A percentile compares a stretch with the other conserved stretches of the same genome.
phyloP scores from a whole-genome alignment of 2,797 vertebrate genomes.

The Oreortyx pictus region DNA sequence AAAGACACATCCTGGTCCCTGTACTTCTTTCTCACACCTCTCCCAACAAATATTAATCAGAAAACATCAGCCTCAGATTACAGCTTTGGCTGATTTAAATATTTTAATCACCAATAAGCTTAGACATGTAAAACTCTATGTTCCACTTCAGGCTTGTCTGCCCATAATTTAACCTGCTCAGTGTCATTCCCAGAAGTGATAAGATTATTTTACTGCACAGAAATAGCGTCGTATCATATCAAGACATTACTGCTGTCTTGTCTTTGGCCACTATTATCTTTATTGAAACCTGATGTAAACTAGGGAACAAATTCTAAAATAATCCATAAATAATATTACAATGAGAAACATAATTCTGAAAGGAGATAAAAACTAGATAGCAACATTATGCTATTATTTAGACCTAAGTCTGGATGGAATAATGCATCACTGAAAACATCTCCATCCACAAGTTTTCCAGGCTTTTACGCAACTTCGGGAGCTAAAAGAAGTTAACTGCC shows the following conservation, averaged over 20 bases:
- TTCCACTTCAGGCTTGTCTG: not conserved
- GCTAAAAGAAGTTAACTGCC: conserved; percentile 23
- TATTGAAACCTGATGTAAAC: conserved; percentile 21
- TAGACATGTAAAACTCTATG: not conserved
- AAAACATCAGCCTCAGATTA: not conserved
- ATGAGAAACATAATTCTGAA: not conserved
- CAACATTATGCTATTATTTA: conserved; percentile 17
- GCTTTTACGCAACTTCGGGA: conserved; percentile 18
- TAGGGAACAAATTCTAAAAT: conserved; percentile 33
- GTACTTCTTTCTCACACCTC: rapidly evolving
- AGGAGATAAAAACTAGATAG: conserved; percentile 1
- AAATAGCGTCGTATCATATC: not conserved
- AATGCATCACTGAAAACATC: conserved; percentile 23
- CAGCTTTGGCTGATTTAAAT: not conserved
- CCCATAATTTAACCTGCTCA: not conserved
- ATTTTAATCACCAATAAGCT: not conserved
- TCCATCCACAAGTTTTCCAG: conserved; percentile 3
- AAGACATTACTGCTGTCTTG: conserved; percentile 16
- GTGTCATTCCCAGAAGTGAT: not conserved
- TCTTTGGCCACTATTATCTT: conserved; percentile 16
- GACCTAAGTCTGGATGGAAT: not conserved
- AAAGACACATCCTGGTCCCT: not conserved
- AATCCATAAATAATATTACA: conserved; percentile 41
- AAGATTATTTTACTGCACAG: conserved; percentile 32
- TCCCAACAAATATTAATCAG: not conserved